Base-by-base conservation (phyloP, 2,797 vertebrate genomes). In the Karalla daura region DNA sequence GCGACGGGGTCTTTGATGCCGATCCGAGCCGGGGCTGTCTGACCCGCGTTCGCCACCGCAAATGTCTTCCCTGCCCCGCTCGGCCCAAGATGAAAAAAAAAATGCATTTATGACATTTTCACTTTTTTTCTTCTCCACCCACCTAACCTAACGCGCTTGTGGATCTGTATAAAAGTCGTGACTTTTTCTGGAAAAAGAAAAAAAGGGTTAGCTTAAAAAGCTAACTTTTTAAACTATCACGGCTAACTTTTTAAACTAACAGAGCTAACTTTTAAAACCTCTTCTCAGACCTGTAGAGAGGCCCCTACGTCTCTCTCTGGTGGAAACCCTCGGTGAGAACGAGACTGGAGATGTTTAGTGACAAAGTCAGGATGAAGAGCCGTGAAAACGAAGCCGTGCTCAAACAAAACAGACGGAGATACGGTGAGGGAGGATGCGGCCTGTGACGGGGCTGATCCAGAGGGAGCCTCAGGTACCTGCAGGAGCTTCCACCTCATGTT, bases 401-500 rank as follows among this genome's bases (percentile, higher is more conserved):
- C 56, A 59, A 77, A 66, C 61, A 59, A 63, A 78, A 66, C 61
- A 61, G 39, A 43, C n/a, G n/a, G n/a, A n/a, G n/a, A n/a, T n/a
- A n/a, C n/a, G n/a, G n/a, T n/a, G n/a, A n/a, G n/a, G n/a, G n/a
- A n/a, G n/a, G n/a, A n/a, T n/a, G n/a, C n/a, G n/a, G n/a, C n/a
- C n/a, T n/a, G n/a, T n/a, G n/a, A 32, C 33, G 21, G 7, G 25
- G 21, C 5, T 12, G 18, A 47, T 35, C 24, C n/a, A 3, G 18
- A 28, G 21, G 41, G 18, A 58, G n/a, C 54, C 62, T 36, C 5
- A 63, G 36, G 7, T 91, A 99, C 98, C 97, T 99, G 96, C 3
- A 99, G 80, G 37, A 96, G 93, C 63, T 98, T 97, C 96, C 97
- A 99, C 25, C 96, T 93, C 92, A 96, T 96, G 86, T 98, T 98